Evolutionary conservation across 37 sponge, comb jelly and placozoan species (phyloP), one percentile per base, ranked within the genome.

Genomic region (Beroe forskalii): DNA sequence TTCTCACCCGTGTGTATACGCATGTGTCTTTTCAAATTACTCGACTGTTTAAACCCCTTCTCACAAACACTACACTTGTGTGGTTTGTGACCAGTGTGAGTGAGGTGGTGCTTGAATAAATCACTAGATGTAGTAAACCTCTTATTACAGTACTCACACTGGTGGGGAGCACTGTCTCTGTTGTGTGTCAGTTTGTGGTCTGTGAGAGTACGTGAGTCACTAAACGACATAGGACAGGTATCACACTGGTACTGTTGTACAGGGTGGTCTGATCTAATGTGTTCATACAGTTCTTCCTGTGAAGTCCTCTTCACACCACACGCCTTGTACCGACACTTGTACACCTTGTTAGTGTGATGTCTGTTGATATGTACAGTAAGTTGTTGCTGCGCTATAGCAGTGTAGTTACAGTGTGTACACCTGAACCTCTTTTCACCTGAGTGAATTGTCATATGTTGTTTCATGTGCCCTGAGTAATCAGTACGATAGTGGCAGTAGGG

Each of bases 211-310:
- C 67, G 28, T 14, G 67, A 6, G 8, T 24, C 23, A 8, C 20
- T 66, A 66, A 66, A 66, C 8, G 67, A 14, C 67, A 66, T 66
- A 66, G 67, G 67, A 66, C 67, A 66, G 6, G 20, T 24, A 66
- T 66, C 67, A 24, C 67, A 66, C 67, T 24, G 8, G 67, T n/a
- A 24, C 20, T 66, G 23, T n/a, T 66, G 23, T 25, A 25, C 67
- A 8, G 27, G 27, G 28, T 66, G 67, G n/a, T 66, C 67, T n/a
- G 28, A n/a, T 66, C 67, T 66, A 24, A 66, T n/a, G 67, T 66
- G 67, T n/a, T 66, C 67, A n/a, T 25, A 24, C 28, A 66, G 28
- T 66, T 66, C 67, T 24, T 66, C 6, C 28, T 27, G n/a, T 8
- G 67, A 66, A n/a, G 67, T 14, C 20, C 20, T 66, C 67, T 25